Evolutionary conservation across 1,140 invertebrate genomes (phyloP).

Genomic region (Bombus waltoni): DNA sequence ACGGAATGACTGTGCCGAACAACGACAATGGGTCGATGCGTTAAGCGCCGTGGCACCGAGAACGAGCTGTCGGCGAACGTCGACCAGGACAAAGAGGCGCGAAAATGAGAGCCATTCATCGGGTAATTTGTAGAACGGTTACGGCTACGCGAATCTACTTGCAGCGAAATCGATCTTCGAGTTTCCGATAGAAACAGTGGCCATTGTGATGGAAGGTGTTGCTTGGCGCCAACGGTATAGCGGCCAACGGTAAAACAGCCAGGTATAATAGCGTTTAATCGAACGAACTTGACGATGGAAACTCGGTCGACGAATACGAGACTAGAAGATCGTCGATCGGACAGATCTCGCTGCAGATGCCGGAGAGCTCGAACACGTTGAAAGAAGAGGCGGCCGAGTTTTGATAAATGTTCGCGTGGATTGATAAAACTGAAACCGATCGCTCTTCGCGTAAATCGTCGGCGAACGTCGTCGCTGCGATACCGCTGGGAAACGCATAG

Average conservation of each 20-base stretch:
- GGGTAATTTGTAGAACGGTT: conserved; percentile 25
- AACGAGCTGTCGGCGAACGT: conserved; percentile 6
- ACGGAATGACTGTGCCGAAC: conserved; percentile 59
- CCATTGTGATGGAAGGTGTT: conserved; percentile 11
- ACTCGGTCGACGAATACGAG: neutral
- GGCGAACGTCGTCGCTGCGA: neutral
- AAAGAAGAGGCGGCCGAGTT: conserved; percentile 54
- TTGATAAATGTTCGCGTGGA: conserved; percentile 41
- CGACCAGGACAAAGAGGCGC: conserved; percentile 12
- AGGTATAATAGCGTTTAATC: neutral
- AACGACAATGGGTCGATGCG: conserved; percentile 25
- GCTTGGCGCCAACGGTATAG: too few relatives aligned
- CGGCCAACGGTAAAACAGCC: too few relatives aligned
- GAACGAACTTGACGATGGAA: neutral
- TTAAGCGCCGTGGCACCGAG: neutral
- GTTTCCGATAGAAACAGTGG: neutral
- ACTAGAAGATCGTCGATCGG: conserved; percentile 26
- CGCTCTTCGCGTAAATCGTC: conserved; percentile 37
- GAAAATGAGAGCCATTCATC: conserved; percentile 28
- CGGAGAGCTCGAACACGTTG: conserved; percentile 53
- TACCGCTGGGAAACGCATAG: neutral
- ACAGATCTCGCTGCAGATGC: conserved; percentile 40
- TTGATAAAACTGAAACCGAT: conserved; percentile 62
- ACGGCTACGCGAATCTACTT: neutral
- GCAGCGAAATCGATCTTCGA: neutral